phyloP scores from a whole-genome alignment of 2,888 invertebrate species.

The Andrena bicolor region DNA sequence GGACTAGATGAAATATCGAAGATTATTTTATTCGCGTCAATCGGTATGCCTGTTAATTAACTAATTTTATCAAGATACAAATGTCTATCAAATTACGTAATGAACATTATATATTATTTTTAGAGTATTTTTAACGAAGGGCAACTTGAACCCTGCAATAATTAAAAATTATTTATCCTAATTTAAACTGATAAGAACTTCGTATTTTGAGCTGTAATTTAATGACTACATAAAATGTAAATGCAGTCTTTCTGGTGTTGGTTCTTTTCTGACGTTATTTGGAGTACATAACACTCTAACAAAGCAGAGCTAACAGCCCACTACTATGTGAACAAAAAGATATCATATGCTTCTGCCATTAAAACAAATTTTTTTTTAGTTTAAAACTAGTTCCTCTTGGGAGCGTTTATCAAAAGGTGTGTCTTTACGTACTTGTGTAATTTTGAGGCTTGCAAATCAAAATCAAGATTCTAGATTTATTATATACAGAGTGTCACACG shows the following conservation, averaged over 20 bases:
- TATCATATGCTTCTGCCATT: constrained; percentile 71
- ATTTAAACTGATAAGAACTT: constrained; percentile 71
- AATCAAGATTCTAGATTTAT: constrained; percentile 49
- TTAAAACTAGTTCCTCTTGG: constrained; percentile 50
- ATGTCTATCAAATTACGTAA: constrained; percentile 63
- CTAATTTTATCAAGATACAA: constrained; percentile 46
- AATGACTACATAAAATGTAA: constrained; percentile 63
- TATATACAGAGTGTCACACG: constrained; percentile 42
- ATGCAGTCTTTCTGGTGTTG: constrained; percentile 81
- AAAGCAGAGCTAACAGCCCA: constrained; percentile 80
- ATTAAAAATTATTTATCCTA: constrained; percentile 72
- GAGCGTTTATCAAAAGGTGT: constrained; percentile 62
- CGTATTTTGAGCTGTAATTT: constrained; percentile 65
- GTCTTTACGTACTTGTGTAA: constrained; percentile 65
- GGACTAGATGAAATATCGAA: constrained; percentile 74
- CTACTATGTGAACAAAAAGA: constrained; percentile 66
- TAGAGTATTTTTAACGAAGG: constrained; percentile 58
- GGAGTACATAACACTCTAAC: constrained; percentile 82
- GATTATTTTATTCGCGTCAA: constrained; percentile 62
- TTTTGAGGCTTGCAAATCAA: constrained; percentile 38
- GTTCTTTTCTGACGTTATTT: constrained; percentile 80
- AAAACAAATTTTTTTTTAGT: constrained; percentile 59
- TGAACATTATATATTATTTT: constrained; percentile 39
- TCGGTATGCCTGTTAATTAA: constrained; percentile 35
- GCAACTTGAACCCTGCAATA: constrained; percentile 53